phyloP scores from a whole-genome alignment of 2,113 vertebrate species.

The Pitta sordida region DNA sequence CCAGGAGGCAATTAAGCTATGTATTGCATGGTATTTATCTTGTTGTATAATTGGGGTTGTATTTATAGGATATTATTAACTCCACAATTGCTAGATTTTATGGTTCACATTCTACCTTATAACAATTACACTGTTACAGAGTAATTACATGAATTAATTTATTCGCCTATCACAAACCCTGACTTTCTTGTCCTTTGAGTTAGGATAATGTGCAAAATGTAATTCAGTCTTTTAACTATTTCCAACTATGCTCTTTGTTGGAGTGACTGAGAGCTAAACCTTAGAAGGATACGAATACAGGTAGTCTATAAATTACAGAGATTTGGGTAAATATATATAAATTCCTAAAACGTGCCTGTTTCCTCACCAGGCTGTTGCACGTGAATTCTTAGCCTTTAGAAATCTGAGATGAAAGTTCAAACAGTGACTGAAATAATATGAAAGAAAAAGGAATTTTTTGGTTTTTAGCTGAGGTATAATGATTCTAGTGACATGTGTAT shows the following conservation, averaged over 20 bases:
- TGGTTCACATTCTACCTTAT: background rate
- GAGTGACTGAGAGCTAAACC: background rate
- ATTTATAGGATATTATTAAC: conserved; percentile 60
- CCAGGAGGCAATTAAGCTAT: conserved; percentile 46
- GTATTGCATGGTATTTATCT: conserved; percentile 15
- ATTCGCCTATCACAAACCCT: conserved; percentile 20
- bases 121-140: conserved; percentile 47
- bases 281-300: background rate
- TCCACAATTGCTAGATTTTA: conserved; percentile 39
- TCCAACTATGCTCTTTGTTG: background rate
- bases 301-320: background rate
- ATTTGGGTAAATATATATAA: background rate
- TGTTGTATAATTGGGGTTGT: conserved; percentile 17
- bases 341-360: background rate
- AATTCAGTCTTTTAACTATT: background rate
- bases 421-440: background rate
- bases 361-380: background rate
- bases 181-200: background rate
- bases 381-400: background rate
- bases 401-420: background rate
- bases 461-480: background rate
- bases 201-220: background rate
- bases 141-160: conserved; percentile 47
- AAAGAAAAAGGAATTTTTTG: background rate
- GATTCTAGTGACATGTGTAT: fast-evolving